phyloP scores from a whole-genome alignment of 2,113 vertebrate genomes.

The Amblyornis subalaris region DNA sequence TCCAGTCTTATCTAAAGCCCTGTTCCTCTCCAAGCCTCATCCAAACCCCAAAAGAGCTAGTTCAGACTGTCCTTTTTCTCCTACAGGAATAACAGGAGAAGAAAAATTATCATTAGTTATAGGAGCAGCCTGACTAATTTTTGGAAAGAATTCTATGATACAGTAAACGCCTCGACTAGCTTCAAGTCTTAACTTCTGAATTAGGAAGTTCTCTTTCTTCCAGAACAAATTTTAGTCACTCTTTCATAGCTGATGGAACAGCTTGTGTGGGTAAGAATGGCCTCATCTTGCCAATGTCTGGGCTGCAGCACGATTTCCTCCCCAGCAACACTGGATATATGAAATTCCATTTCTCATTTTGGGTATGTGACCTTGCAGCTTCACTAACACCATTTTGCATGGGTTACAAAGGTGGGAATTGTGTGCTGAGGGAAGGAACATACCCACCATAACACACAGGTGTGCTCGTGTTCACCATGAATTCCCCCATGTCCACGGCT shows the following conservation, averaged over 20 bases:
- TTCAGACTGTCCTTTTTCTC: neutral
- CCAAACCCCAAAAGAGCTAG: neutral
- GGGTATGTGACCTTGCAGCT: neutral
- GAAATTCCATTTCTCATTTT: neutral
- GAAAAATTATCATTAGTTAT: neutral
- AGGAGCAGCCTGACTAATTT: neutral
- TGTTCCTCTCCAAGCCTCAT: neutral
- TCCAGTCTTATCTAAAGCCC: neutral
- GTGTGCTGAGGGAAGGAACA: neutral
- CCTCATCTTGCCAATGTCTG: neutral
- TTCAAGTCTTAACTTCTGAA: neutral
- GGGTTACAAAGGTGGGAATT: neutral
- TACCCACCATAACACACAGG: too few species aligned
- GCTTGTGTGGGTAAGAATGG: neutral
- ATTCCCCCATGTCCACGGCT: neutral
- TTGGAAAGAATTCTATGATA: neutral
- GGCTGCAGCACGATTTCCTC: neutral
- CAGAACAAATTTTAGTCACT: neutral
- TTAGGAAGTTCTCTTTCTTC: neutral
- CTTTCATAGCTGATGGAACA: neutral
- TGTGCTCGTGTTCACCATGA: neutral
- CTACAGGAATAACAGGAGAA: neutral
- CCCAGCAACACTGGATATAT: neutral
- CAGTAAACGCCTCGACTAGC: neutral
- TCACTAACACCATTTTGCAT: fast-evolving